Base-by-base conservation (phyloP, 2,113 vertebrate species). In the Neopipo cinnamomea region DNA sequence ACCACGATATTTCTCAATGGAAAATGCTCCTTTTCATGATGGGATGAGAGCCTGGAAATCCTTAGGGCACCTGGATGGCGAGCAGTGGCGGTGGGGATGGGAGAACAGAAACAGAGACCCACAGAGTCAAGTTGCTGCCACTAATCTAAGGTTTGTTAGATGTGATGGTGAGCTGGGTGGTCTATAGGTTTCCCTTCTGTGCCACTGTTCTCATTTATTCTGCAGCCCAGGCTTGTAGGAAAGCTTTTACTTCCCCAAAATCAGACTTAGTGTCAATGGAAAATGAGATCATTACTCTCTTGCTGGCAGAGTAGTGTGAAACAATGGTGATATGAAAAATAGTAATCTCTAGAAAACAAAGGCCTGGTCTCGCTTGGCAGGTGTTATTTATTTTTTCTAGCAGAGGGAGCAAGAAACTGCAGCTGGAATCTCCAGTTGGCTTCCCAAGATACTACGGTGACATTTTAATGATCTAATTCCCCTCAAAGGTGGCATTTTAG, bases 391-490 rank as follows among this genome's bases (percentile, higher is more conserved):
- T 93, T 91, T 91, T 86, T 78, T 35, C 53, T 72, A 92, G 68
- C 73, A 88, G 31, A 91, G 56, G 86, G 88, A 92, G 67, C 19
- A 75, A 84, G 86, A 67, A 91, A 31, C 44, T 47, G 83, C 79
- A 67, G 68, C 80, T 93, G 86, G 92, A 91, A 88, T 76, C 86
- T 96, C 95, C 3, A 16, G 56, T 70, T 94, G 85, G 44, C 91
- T 92, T 91, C 59, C 92, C 80, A 35, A 91, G 91, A 71, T 31
- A 76, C 73, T 75, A 20, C 52, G 16, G 68, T 95, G 93, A 93
- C 88, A 92, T 95, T 95, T 92, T 95, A 96, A 92, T 85, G 91
- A 96, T 92, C 80, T 73, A 80, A 92, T 95, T 96, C 91, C 83
- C 88, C 66, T 68, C 85, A 75, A 88, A 95, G 82, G 95, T 93